phyloP scores from a whole-genome alignment of 2,888 invertebrate genomes.

The Andrena bucephala region DNA sequence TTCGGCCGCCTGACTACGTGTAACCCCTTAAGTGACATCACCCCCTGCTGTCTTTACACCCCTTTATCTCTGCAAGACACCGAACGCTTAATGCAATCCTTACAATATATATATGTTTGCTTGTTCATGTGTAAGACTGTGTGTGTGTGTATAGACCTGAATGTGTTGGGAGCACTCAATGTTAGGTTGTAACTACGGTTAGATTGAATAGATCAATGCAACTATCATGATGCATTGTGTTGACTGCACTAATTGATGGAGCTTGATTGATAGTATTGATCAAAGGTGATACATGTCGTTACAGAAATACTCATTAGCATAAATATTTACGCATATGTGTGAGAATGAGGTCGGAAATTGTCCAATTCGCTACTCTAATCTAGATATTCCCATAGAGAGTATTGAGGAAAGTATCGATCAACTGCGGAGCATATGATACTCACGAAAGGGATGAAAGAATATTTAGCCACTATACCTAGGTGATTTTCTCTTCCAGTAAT shows the following conservation, averaged over 20 bases:
- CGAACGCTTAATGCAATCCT: slow-evolving; percentile 4
- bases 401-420: too few relatives aligned
- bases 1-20: too few relatives aligned
- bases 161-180: neutral
- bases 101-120: neutral
- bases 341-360: neutral
- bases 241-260: slow-evolving; percentile 55
- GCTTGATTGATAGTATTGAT: slow-evolving; percentile 34
- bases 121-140: neutral
- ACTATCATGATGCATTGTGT: slow-evolving; percentile 37
- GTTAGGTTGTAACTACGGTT: slow-evolving; percentile 47
- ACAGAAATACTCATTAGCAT: slow-evolving; percentile 9
- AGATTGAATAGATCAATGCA: slow-evolving; percentile 53
- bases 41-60: too few relatives aligned
- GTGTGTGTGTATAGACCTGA: neutral
- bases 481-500: too few relatives aligned
- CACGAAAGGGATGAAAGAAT: too few relatives aligned
- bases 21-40: too few relatives aligned
- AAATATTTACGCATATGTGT: neutral
- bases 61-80: too few relatives aligned
- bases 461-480: too few relatives aligned
- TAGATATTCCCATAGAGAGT: neutral
- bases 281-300: slow-evolving; percentile 23
- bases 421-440: too few relatives aligned
- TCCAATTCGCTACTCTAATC: neutral